These are phyloP conservation scores for Pinctada fucata DNA, from an alignment of 2,888 invertebrate species.

Conservation along the genomic window DNA sequence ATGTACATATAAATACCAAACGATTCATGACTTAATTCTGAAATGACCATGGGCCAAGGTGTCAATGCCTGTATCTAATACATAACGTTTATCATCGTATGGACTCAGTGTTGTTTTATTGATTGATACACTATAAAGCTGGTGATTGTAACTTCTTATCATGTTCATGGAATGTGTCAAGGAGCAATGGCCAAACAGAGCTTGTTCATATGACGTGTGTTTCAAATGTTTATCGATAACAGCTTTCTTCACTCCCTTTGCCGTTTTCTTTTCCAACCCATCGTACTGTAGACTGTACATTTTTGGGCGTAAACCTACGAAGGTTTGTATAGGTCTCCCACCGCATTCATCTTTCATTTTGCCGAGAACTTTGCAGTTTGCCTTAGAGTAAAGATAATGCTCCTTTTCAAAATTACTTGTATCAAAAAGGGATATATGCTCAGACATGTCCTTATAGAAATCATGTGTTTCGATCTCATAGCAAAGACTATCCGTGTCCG, in stretches of 20 bases:
- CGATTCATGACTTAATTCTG: too few relatives aligned
- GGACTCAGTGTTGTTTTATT: conserved; percentile 9
- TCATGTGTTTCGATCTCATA: conserved; percentile 25
- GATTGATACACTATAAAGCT: not conserved
- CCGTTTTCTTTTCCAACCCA: not conserved
- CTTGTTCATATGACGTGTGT: not conserved
- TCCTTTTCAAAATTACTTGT: conserved; percentile 11
- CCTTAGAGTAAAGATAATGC: conserved; percentile 15
- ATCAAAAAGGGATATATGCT: conserved; percentile 3
- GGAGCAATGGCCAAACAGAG: conserved; percentile 3
- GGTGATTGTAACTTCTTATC: conserved; percentile 10
- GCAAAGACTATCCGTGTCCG: conserved; percentile 29
- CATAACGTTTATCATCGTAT: conserved; percentile 15
- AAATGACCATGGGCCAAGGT: conserved; percentile 10
- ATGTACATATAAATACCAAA: too few relatives aligned
- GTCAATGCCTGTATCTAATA: conserved; percentile 5
- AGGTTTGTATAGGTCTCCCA: conserved; percentile 13
- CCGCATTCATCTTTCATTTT: conserved; percentile 17
- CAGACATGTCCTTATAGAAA: conserved; percentile 23
- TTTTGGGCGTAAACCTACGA: conserved; percentile 18
- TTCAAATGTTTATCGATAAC: not conserved
- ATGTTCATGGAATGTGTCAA: not conserved
- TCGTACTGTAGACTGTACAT: conserved; percentile 19
- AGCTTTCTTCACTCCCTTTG: conserved; percentile 7
- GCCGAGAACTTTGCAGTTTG: conserved; percentile 21